These are phyloP conservation scores for Phoeniculus purpureus DNA, from an alignment of 2,797 vertebrate genomes.

Conservation along the genomic window DNA sequence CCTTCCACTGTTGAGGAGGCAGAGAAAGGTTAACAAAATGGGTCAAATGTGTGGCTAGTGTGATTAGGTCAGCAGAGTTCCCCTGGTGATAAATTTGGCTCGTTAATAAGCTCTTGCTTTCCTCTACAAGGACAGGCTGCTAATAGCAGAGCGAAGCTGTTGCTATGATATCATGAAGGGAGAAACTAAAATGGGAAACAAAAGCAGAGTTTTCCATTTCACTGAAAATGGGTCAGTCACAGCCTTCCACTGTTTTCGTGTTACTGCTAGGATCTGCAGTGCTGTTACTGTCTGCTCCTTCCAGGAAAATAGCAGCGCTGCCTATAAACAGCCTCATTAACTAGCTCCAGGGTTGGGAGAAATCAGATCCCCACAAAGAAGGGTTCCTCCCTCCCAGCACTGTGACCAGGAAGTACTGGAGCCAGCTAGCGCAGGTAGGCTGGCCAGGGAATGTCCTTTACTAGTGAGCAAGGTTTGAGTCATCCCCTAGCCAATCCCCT, in stretches of 20 bases:
- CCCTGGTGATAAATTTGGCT: constrained; percentile 11
- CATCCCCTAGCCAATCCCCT: background rate
- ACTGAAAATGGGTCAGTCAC: constrained; percentile 36
- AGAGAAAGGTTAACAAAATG: background rate
- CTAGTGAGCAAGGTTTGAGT: background rate
- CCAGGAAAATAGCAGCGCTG: background rate
- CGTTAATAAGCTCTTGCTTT: background rate
- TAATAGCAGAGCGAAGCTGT: constrained; percentile 26
- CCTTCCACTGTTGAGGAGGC: background rate
- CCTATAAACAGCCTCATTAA: constrained; percentile 28
- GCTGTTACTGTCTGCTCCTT: background rate
- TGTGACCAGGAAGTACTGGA: background rate
- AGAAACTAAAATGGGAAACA: constrained; percentile 45
- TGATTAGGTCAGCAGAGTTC: constrained; percentile 30
- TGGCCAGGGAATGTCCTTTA: background rate
- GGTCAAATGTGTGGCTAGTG: background rate
- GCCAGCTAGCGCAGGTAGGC: background rate
- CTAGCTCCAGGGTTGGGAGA: too few relatives aligned
- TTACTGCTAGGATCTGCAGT: background rate
- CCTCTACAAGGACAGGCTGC: constrained; percentile 7
- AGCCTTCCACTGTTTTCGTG: background rate
- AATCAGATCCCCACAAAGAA: background rate
- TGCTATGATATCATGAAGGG: constrained; percentile 27
- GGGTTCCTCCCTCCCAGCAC: background rate
- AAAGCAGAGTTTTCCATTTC: constrained; percentile 22